Conservation (phyloP, 2,888 invertebrate genomes). For the Bruchidius siliquastri region DNA sequence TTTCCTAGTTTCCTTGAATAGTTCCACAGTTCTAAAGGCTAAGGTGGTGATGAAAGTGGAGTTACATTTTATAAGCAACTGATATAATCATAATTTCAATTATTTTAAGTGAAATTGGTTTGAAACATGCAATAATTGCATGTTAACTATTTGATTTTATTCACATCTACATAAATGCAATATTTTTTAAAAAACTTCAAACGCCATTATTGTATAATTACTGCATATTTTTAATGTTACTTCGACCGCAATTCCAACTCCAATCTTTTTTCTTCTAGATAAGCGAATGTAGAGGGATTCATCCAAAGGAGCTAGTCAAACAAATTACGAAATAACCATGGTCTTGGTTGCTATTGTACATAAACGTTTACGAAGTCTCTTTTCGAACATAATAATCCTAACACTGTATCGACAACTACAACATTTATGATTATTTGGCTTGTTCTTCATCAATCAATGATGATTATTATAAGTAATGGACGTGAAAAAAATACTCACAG, state of each 20-base stretch:
- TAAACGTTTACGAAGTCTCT: slow-evolving; percentile 15
- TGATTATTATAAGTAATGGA: slow-evolving; percentile 5
- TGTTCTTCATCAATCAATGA: slow-evolving; percentile 21
- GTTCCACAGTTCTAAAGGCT: too few species aligned
- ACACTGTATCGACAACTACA: slow-evolving; percentile 43
- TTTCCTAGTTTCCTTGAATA: background rate
- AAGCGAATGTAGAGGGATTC: background rate
- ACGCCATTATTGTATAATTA: too few species aligned
- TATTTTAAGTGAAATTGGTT: slow-evolving; percentile 14
- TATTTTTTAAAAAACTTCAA: too few species aligned
- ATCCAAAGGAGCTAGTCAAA: background rate
- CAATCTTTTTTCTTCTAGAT: too few species aligned
- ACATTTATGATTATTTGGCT: slow-evolving; percentile 48
- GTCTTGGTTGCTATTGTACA: background rate
- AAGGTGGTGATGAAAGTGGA: too few species aligned
- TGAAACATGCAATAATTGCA: slow-evolving; percentile 12
- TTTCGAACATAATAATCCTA: slow-evolving; percentile 40
- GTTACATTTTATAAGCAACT: too few species aligned
- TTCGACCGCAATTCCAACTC: too few species aligned
- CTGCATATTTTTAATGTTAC: too few species aligned
- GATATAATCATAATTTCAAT: too few species aligned
- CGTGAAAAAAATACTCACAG: background rate
- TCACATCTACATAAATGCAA: too few species aligned
- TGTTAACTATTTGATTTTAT: slow-evolving; percentile 7
- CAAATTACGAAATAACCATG: background rate